These are phyloP conservation scores for Dromococcyx pavoninus DNA, from an alignment of 2,797 vertebrate species.

Conservation along the genomic window DNA sequence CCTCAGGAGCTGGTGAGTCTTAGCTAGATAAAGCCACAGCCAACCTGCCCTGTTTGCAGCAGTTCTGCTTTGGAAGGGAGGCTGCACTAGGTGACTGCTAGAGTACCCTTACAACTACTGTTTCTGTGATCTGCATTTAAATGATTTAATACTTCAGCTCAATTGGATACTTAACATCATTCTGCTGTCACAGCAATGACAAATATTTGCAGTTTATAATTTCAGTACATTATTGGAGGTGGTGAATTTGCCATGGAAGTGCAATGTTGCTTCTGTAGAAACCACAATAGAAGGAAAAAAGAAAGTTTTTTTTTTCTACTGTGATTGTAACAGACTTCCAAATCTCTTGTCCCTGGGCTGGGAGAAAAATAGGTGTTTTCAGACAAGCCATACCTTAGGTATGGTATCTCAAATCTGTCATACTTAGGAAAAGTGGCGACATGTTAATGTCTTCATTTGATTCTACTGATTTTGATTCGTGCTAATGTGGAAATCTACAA, in stretches of 20 bases:
- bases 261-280: background rate
- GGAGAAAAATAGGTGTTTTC: background rate
- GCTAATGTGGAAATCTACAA: background rate
- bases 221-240: background rate
- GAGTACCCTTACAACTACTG: background rate
- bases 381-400: background rate
- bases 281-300: background rate
- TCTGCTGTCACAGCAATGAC: background rate
- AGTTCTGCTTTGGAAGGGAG: background rate
- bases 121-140: background rate
- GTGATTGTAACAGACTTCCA: background rate
- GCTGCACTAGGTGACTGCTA: background rate
- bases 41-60: background rate
- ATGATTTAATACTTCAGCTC: background rate
- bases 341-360: background rate
- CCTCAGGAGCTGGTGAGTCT: background rate
- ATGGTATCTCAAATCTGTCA: background rate
- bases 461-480: background rate
- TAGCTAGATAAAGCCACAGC: background rate
- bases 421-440: background rate
- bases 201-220: background rate
- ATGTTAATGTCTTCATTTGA: background rate
- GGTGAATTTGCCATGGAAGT: background rate
- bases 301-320: background rate
- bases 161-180: background rate